Base-by-base conservation (phyloP, 2,888 invertebrate genomes). In the Pristionchus fissidentatus region DNA sequence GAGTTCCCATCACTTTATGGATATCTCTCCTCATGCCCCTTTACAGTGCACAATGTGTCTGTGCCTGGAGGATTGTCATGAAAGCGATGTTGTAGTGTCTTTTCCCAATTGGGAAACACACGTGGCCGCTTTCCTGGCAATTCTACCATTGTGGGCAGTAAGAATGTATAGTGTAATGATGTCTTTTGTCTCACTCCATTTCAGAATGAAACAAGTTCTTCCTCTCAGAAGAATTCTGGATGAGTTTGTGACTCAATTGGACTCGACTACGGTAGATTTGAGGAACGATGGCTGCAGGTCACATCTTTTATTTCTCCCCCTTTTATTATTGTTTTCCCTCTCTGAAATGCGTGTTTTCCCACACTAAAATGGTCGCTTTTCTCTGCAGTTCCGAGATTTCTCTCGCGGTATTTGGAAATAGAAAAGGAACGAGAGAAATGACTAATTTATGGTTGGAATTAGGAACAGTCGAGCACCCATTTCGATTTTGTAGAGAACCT, bases 201-300 rank as follows among this genome's bases (percentile, higher is more conserved):
- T 52, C 26, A 78, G 52, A 78, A 78, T 78, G 78, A 78, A 38
- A 55, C 43, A 80, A 32, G 46, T 41, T 0, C 43, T 43, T 29
- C 49, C 60, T 15, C 41, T 80, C 13, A 32, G 35, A 10, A 19
- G 43, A 32, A 29, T 80, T 13, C 62, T 80, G 15, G 80, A 80
- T 26, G 62, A 57, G 10, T 80, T 80, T 38, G 62, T 80, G 10
- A n/a, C 41, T 60, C 29, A 55, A n/a, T 26, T 80, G 29, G 80
- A 80, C 29, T 38, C 38, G 8, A 26, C 57, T 3, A 80, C 80
- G 10, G 35, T 26, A 5, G 60, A 80, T 29, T 38, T 80, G n/a
- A 80, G 43, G 60, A 35, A 60, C 2, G 60, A 80, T 7, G 80
- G 80, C 41, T 29, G 29, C 29, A 80, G 80, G 80, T 80, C 57